Percentiles rank a stretch among this genome's conserved stretches.
Conservation (phyloP, 2,113 vertebrate species). For the Furnarius figulus region DNA sequence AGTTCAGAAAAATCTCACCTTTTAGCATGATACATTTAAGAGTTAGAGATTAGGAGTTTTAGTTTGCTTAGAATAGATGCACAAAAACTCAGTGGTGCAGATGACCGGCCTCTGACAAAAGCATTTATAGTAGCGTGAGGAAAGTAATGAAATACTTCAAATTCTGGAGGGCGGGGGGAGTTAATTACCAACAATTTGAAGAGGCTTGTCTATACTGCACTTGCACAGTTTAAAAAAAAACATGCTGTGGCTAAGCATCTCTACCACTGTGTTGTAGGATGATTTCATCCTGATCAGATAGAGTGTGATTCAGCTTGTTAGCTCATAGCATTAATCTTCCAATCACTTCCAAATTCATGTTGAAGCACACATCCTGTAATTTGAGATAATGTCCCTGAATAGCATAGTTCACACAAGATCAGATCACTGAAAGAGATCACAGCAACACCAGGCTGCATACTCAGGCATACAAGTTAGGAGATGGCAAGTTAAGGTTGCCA, state of each 20-base stretch:
- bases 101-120: slow-evolving; percentile 20
- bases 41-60: neutral
- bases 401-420: neutral
- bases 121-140: neutral
- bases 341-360: neutral
- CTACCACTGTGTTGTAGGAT: neutral
- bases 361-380: neutral
- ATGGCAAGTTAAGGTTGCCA: neutral
- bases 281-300: slow-evolving; percentile 23
- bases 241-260: slow-evolving; percentile 25
- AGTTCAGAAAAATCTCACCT: neutral
- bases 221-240: neutral
- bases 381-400: neutral
- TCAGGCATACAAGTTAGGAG: slow-evolving; percentile 15
- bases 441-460: slow-evolving; percentile 14
- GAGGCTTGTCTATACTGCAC: neutral
- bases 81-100: neutral
- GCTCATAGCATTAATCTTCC: neutral
- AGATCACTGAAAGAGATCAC: neutral
- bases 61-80: neutral
- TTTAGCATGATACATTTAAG: neutral
- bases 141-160: slow-evolving; percentile 21
- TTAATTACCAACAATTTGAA: neutral
- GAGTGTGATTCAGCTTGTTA: slow-evolving; percentile 22
- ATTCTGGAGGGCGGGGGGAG: neutral